These are phyloP conservation scores for Promerops cafer DNA, from an alignment of 2,113 vertebrate species.

Conservation along the genomic window DNA sequence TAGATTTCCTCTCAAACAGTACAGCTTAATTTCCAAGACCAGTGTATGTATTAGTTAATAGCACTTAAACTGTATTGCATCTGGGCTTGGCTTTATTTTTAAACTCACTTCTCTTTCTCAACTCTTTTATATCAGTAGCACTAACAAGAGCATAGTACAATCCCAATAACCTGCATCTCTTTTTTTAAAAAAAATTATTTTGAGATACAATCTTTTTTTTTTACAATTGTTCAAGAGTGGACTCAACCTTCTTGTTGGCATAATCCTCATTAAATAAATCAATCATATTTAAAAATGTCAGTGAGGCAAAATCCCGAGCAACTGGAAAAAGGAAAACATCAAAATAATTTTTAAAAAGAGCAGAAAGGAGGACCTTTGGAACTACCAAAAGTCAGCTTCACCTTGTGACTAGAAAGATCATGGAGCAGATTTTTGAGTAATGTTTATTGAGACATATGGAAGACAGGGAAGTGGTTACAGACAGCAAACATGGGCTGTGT, in stretches of 20 bases:
- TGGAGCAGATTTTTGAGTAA: neutral
- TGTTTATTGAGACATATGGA: neutral
- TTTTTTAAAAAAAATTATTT: neutral
- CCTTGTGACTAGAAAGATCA: neutral
- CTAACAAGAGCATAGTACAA: neutral
- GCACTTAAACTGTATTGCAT: neutral
- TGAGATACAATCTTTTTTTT: neutral
- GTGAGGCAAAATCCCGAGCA: neutral
- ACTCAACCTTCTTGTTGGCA: neutral
- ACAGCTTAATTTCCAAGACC: neutral
- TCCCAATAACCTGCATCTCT: accelerated
- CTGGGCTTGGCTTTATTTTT: neutral
- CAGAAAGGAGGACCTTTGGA: neutral
- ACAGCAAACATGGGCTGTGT: neutral
- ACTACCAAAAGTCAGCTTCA: neutral
- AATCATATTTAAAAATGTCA: neutral
- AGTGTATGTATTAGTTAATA: neutral
- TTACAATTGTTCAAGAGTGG: neutral
- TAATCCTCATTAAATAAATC: neutral
- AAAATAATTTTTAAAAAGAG: neutral
- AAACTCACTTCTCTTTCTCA: neutral
- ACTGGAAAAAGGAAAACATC: neutral
- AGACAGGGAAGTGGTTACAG: neutral
- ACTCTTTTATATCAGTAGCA: neutral
- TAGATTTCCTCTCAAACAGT: neutral